phyloP scores from a whole-genome alignment of 2,888 invertebrate genomes.

The Sminthurinus aureus region DNA sequence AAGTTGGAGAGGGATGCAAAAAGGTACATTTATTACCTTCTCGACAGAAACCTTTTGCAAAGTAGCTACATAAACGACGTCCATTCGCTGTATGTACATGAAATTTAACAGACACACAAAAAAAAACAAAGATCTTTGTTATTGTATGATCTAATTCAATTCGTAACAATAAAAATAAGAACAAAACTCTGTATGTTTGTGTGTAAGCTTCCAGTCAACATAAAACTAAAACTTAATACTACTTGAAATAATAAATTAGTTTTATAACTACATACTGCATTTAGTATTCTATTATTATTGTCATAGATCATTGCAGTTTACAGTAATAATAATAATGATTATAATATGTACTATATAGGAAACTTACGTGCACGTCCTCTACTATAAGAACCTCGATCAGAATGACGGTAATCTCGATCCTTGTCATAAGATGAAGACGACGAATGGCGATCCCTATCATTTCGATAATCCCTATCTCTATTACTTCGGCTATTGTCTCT shows the following conservation, averaged over 20 bases:
- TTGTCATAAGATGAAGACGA: constrained; percentile 1
- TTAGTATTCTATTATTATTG: no score
- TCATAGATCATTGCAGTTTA: no score
- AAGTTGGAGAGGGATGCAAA: constrained; percentile 83
- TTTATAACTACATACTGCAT: no score
- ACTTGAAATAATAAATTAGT: no score
- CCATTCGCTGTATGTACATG: constrained; percentile 18
- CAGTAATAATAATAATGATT: no score
- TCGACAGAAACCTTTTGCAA: constrained; percentile 81
- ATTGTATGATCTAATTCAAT: constrained; percentile 14
- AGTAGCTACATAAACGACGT: constrained; percentile 73
- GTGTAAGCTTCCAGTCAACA: no score
- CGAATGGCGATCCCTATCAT: constrained; percentile 40
- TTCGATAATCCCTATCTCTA: constrained; percentile 44
- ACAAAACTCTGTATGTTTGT: no score
- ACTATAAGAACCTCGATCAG: constrained; percentile 19
- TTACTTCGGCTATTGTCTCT: constrained; percentile 32
- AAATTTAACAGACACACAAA: constrained; percentile 21
- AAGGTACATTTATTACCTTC: constrained; percentile 84
- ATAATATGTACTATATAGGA: constrained; percentile 6
- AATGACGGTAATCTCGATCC: constrained; percentile 20
- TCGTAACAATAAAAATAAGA: no score
- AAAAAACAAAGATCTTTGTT: not conserved
- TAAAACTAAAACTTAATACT: no score
- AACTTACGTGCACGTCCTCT: not conserved